phyloP scores from a whole-genome alignment of 2,113 vertebrate genomes.

The Hepsetus odoe region DNA sequence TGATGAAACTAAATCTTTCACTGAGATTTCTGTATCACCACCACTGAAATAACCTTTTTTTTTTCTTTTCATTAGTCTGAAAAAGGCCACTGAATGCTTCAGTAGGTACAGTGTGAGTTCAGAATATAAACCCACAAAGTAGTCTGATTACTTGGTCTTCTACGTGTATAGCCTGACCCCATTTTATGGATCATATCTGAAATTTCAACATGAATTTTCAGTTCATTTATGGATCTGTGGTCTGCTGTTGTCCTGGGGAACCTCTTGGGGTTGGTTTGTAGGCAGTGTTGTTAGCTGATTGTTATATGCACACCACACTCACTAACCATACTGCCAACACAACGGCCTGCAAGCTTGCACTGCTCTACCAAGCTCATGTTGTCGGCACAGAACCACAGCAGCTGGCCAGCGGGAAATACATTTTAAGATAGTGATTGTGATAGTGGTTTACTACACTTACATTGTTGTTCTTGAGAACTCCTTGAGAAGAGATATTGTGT shows the following conservation, averaged over 20 bases:
- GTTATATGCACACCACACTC: conserved; percentile 75
- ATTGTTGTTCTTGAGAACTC: not conserved
- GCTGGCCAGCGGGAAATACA: not conserved
- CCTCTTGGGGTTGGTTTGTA: conserved; percentile 81
- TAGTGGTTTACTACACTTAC: not conserved
- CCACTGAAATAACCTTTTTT: too few relatives aligned
- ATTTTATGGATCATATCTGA: too few relatives aligned
- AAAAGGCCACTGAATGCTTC: too few relatives aligned
- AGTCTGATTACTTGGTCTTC: too few relatives aligned
- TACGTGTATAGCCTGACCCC: too few relatives aligned
- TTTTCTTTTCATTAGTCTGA: too few relatives aligned
- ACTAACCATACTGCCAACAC: conserved; percentile 88
- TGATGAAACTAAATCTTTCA: too few relatives aligned
- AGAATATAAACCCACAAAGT: too few relatives aligned
- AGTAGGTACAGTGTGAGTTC: too few relatives aligned
- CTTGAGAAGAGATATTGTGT: conserved; percentile 66
- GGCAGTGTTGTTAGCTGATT: conserved; percentile 94
- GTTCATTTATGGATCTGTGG: not conserved
- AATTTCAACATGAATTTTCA: not conserved
- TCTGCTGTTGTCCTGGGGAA: not conserved
- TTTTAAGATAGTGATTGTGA: not conserved
- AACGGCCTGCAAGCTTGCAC: conserved; percentile 74
- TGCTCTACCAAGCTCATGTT: not conserved
- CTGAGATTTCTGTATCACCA: too few relatives aligned
- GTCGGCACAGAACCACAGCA: not conserved